phyloP scores from a whole-genome alignment of 1,140 invertebrate genomes.

The Temnothorax longispinosus region DNA sequence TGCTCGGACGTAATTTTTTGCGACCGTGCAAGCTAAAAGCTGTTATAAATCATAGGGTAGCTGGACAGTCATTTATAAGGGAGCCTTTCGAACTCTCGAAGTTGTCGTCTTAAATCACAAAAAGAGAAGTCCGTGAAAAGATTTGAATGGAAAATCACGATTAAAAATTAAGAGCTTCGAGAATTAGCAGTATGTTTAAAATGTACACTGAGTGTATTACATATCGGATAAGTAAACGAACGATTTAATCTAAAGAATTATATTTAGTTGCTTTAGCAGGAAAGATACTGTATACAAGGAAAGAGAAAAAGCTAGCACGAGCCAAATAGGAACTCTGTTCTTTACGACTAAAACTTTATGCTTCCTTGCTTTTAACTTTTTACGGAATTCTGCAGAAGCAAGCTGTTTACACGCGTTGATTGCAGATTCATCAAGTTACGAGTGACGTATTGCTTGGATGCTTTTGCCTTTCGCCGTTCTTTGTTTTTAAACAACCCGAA shows the following conservation, averaged over 20 bases:
- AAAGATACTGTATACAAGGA: background rate
- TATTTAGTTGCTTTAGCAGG: background rate
- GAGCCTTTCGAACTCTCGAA: slow-evolving; percentile 76
- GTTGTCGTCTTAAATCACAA: slow-evolving; percentile 66
- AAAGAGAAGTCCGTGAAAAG: slow-evolving; percentile 36
- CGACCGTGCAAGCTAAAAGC: slow-evolving; percentile 81
- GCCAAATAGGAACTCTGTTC: slow-evolving; percentile 39
- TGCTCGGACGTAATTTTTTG: slow-evolving; percentile 80
- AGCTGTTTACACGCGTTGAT: slow-evolving; percentile 48
- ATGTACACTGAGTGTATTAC: background rate
- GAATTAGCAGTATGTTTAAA: slow-evolving; percentile 12
- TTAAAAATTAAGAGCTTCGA: slow-evolving; percentile 44
- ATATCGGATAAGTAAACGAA: background rate
- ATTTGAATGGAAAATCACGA: slow-evolving; percentile 61
- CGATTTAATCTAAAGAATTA: background rate
- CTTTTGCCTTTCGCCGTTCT: background rate
- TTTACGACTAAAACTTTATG: slow-evolving; percentile 27
- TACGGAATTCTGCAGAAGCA: slow-evolving; percentile 24
- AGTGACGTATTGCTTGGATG: slow-evolving; percentile 34
- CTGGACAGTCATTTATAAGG: slow-evolving; percentile 81
- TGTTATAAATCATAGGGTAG: slow-evolving; percentile 84
- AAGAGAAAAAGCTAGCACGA: background rate
- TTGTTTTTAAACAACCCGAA: slow-evolving; percentile 18
- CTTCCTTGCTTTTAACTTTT: slow-evolving; percentile 49
- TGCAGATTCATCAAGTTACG: slow-evolving; percentile 51